Evolutionary conservation across 2,797 vertebrate species (phyloP).

Genomic region (Malurus leucopterus): DNA sequence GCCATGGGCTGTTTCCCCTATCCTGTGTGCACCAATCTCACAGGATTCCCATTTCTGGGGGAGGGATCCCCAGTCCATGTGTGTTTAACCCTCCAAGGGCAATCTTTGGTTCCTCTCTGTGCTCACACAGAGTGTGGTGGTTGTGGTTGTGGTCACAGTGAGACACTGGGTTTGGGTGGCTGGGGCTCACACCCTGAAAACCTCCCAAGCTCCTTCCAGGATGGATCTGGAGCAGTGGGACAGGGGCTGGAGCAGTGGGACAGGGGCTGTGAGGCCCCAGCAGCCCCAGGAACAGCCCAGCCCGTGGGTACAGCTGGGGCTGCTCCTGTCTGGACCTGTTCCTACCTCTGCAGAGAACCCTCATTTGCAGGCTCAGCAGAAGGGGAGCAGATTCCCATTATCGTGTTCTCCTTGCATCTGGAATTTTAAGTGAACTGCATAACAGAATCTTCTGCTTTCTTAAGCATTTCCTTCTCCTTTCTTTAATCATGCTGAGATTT

Average conservation of each 20-base stretch:
- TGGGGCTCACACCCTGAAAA: background rate
- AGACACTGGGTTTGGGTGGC: background rate
- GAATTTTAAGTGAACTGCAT: conserved; percentile 42
- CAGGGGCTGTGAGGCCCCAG: background rate
- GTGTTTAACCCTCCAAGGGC: background rate
- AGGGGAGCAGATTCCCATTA: conserved; percentile 12
- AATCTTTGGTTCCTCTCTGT: background rate
- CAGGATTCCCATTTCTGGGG: background rate
- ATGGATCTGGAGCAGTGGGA: background rate
- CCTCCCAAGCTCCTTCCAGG: background rate
- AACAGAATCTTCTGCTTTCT: conserved; percentile 59
- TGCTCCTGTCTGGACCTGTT: background rate
- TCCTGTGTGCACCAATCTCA: background rate
- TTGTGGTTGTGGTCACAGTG: background rate
- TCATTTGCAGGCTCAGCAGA: conserved; percentile 33
- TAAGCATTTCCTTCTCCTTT: conserved; percentile 57
- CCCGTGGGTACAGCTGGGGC: accelerated
- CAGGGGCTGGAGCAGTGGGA: background rate
- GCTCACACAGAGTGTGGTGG: background rate
- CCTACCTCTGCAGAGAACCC: conserved; percentile 10
- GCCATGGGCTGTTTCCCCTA: accelerated
- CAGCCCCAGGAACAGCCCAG: background rate
- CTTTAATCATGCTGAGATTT: conserved; percentile 57
- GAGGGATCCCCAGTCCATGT: background rate
- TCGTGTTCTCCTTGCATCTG: conserved; percentile 15